Conservation (phyloP, 2,888 invertebrate genomes). For the Rhyacophila evoluta region DNA sequence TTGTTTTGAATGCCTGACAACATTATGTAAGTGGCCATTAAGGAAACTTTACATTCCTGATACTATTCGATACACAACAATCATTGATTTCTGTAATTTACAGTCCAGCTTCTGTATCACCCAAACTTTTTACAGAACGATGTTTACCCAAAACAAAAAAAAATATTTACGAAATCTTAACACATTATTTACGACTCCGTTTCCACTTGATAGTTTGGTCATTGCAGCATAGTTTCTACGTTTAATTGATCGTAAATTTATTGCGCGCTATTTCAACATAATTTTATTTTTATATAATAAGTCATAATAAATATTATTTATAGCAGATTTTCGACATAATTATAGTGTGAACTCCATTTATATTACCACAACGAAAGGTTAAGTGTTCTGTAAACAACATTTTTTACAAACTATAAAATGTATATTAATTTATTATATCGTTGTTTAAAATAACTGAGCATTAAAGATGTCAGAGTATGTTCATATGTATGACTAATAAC, state of each 20-base stretch:
- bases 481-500: background rate
- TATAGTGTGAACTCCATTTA: too few relatives aligned
- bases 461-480: background rate
- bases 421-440: background rate
- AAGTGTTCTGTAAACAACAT: background rate
- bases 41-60: background rate
- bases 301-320: too few relatives aligned
- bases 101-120: background rate
- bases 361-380: background rate
- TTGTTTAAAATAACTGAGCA: background rate
- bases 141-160: too few relatives aligned
- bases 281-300: too few relatives aligned
- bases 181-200: too few relatives aligned
- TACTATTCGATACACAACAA: conserved; percentile 1
- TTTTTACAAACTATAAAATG: background rate
- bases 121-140: too few relatives aligned
- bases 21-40: conserved; percentile 12
- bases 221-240: too few relatives aligned
- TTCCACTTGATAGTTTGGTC: too few relatives aligned
- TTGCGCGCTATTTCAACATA: too few relatives aligned
- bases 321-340: too few relatives aligned
- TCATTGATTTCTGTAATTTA: background rate
- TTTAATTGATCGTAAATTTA: too few relatives aligned
- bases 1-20: conserved; percentile 38
- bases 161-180: too few relatives aligned